Percentiles rank a stretch among this genome's conserved stretches.
Conservation (phyloP, 2,797 vertebrate species). For the Acanthurus lineatus region DNA sequence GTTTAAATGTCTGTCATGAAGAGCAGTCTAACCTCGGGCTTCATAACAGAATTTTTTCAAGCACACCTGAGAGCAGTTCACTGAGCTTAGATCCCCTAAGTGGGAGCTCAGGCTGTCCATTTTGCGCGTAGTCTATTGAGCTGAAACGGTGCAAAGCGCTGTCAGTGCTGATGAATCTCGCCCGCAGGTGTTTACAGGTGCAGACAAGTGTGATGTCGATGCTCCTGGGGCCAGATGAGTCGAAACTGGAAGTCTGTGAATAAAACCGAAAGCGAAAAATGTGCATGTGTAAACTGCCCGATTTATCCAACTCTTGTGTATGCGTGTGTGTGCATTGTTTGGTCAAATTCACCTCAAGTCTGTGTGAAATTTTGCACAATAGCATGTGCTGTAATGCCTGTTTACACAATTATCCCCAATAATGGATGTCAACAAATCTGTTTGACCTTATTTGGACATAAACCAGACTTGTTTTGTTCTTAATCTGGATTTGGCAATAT, state of each 20-base stretch:
- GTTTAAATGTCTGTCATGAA: slow-evolving; percentile 38
- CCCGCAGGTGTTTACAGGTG: slow-evolving; percentile 58
- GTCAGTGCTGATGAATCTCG: slow-evolving; percentile 42
- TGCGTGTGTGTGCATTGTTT: background rate
- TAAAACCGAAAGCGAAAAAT: slow-evolving; percentile 22
- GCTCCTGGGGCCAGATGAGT: background rate
- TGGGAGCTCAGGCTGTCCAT: slow-evolving; percentile 31
- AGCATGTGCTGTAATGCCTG: slow-evolving; percentile 26
- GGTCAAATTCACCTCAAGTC: slow-evolving; percentile 24
- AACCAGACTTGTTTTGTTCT: slow-evolving; percentile 51
- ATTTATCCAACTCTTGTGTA: no score
- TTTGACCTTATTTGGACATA: slow-evolving; percentile 61
- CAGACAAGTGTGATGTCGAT: slow-evolving; percentile 2
- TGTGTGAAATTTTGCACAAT: slow-evolving; percentile 23
- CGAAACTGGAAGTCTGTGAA: slow-evolving; percentile 20
- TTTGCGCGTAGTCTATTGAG: slow-evolving; percentile 29
- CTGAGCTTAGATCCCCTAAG: slow-evolving; percentile 8
- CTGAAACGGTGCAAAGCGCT: background rate
- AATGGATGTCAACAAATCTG: slow-evolving; percentile 53
- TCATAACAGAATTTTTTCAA: slow-evolving; percentile 40
- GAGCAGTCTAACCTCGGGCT: slow-evolving; percentile 31
- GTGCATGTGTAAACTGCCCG: background rate
- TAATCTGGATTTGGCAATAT: slow-evolving; percentile 41
- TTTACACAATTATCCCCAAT: slow-evolving; percentile 47
- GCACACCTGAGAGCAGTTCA: slow-evolving; percentile 30